A percentile compares a stretch with the other conserved stretches of the same genome.
phyloP scores from a whole-genome alignment of 2,113 vertebrate species.

The Scalopus aquaticus region DNA sequence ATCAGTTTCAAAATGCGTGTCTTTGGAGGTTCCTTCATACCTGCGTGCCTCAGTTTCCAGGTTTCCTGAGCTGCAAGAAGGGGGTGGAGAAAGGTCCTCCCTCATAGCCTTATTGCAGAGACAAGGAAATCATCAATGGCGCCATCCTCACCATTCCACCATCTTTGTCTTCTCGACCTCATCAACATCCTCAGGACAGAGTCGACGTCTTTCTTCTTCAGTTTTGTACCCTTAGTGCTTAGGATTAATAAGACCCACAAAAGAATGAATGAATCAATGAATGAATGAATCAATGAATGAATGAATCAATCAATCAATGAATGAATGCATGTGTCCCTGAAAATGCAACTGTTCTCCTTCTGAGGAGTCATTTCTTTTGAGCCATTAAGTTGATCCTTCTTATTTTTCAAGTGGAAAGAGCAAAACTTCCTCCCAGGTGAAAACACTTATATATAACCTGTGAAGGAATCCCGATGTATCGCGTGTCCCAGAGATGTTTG shows the following conservation, averaged over 20 bases:
- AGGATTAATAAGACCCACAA: background rate
- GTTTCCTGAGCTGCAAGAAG: background rate
- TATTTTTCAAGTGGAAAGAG: slow-evolving; percentile 22
- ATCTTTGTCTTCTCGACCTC: no score
- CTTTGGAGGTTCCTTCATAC: background rate
- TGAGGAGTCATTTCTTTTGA: background rate
- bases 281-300: background rate
- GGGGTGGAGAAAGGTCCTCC: background rate
- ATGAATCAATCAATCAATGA: background rate
- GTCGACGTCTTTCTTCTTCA: background rate
- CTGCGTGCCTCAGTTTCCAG: background rate
- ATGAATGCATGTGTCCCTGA: background rate
- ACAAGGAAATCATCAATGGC: background rate
- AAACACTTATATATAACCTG: slow-evolving; percentile 46
- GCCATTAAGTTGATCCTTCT: background rate
- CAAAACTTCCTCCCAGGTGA: slow-evolving; percentile 30
- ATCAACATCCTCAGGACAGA: accelerated
- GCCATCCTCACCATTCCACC: no score
- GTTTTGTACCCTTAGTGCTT: background rate
- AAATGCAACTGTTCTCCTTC: background rate
- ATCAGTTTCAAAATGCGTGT: background rate
- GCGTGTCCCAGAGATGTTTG: background rate
- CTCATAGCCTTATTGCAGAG: background rate
- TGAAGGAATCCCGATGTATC: background rate
- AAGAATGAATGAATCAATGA: background rate